Evolutionary conservation across 2,888 invertebrate genomes (phyloP).

Genomic region (Drosophila affinis): DNA sequence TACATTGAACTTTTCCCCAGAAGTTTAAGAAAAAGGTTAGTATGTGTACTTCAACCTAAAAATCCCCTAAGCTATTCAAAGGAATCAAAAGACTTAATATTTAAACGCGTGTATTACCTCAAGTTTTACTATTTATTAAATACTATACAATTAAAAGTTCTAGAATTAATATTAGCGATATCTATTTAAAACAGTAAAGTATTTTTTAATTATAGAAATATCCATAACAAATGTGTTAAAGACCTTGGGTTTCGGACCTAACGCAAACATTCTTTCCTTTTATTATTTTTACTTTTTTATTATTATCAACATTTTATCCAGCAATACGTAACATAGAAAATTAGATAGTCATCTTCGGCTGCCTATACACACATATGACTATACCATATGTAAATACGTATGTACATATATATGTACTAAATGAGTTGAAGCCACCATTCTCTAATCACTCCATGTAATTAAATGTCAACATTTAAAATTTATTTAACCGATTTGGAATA

Average conservation of each 20-base stretch:
- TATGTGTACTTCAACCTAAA: slow-evolving; percentile 10
- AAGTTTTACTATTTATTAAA: background rate
- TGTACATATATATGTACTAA: background rate
- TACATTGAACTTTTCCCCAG: slow-evolving; percentile 27
- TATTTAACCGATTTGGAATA: background rate
- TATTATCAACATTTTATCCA: too few relatives aligned
- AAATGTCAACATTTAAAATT: too few relatives aligned
- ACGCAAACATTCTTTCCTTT: too few relatives aligned
- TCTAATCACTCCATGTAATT: background rate
- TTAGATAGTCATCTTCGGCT: background rate
- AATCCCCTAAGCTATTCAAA: background rate
- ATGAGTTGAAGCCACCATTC: background rate
- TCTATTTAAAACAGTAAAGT: background rate
- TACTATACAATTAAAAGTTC: background rate
- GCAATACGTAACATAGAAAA: background rate
- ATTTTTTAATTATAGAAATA: background rate
- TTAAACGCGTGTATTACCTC: background rate
- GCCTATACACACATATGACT: background rate
- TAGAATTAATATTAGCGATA: background rate
- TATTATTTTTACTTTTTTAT: too few relatives aligned
- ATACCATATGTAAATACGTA: too few relatives aligned
- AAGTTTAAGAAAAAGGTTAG: slow-evolving; percentile 41
- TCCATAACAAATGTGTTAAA: too few relatives aligned
- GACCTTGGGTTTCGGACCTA: too few relatives aligned
- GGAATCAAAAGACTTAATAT: background rate